Evolutionary conservation across 1,140 invertebrate species (phyloP).

Genomic region (Eriocheir sinensis): DNA sequence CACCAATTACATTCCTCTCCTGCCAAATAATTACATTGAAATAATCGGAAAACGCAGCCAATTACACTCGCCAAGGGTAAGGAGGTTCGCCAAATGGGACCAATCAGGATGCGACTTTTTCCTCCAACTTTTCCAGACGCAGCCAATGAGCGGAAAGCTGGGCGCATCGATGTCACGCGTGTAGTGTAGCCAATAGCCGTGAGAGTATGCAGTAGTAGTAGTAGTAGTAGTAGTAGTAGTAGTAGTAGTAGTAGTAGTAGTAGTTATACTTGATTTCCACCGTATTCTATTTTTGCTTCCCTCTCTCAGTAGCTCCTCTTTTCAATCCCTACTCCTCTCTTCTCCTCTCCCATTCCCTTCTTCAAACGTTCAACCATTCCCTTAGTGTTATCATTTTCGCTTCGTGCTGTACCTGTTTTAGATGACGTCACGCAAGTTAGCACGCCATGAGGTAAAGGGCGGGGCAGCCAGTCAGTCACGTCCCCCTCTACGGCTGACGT

Average conservation of each 20-base stretch:
- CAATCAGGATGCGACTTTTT: not conserved
- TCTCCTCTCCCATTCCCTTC: not conserved
- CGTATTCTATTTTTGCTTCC: too few species aligned
- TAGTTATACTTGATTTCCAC: not conserved
- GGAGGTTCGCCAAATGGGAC: not conserved
- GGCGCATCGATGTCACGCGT: not conserved
- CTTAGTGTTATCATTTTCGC: too few species aligned
- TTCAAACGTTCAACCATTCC: too few species aligned
- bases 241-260: not conserved
- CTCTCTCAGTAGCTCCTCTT: not conserved
- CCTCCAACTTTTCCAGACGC: not conserved
- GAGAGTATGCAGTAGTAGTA: not conserved
- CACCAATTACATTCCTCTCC: slow-evolving; percentile 5
- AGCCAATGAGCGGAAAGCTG: not conserved
- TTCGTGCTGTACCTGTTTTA: too few species aligned
- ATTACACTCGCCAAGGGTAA: not conserved
- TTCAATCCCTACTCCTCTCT: not conserved
- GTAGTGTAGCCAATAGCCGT: too few species aligned
- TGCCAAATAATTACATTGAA: not conserved
- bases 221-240: not conserved
- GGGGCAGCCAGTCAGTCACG: not conserved
- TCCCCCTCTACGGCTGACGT: not conserved
- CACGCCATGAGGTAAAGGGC: too few species aligned
- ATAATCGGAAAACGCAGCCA: not conserved
- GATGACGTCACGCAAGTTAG: too few species aligned